Evolutionary conservation across 2,797 vertebrate genomes (phyloP), one percentile per base, ranked within the genome.

Genomic region (Peromyscus aztecus): DNA sequence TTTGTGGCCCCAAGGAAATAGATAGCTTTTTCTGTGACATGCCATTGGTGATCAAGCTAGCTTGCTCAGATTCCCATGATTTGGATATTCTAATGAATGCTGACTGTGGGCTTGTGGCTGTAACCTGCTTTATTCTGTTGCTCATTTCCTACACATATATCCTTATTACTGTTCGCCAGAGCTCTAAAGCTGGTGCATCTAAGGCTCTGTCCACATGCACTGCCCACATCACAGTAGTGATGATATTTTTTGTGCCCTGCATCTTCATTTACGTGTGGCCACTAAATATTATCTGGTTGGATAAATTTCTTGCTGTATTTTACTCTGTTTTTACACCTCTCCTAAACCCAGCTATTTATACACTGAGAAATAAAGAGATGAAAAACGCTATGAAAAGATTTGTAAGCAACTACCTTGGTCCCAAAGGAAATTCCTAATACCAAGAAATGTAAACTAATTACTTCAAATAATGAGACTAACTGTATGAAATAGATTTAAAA

Each of bases 121-220:
- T 96, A 67, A 97, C 77, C 1, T 97, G 65, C 29, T 97, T 97
- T 43, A 19, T 61, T 6, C 0, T 96, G 1, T 57, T 97, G 40
- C 17, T 97, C 24, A 92, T 94, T 46, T 96, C 97, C 1, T 97
- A 97, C 14, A 87, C 71, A 13, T 91, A 91, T 3, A 96, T 97
- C 78, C 92, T 96, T n/a, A 19, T 93, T 24, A 78, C 65, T 89
- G 84, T 97, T 5, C 0, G 0, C 14, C 65, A 77, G 46, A 83
- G 23, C 8, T 93, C 92, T 40, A 94, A 93, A 55, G 14, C 0
- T 13, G 80, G 59, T 12, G 67, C 67, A 2, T 92, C 76, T 11
- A 98, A 98, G 49, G 97, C 97, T 0, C 94, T 98, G 73, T 98
- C 97, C 43, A 98, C 98, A 1, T 98, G 97, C 17, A 78, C 55